Conservation (phyloP, 1,140 invertebrate species). For the Stenopsyche tienmushanensis region DNA sequence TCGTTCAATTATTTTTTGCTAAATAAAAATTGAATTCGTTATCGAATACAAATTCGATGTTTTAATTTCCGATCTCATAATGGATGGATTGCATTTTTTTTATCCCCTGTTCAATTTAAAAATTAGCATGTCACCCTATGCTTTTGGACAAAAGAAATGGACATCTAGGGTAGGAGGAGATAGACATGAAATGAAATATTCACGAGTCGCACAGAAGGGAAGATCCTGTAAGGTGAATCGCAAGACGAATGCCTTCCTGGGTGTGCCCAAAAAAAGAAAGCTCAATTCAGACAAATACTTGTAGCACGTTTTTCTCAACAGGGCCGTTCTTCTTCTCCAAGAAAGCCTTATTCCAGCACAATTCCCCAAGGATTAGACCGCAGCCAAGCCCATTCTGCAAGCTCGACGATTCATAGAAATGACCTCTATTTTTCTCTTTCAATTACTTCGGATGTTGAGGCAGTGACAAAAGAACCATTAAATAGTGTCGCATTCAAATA, state of each 20-base stretch:
- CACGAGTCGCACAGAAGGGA: background rate
- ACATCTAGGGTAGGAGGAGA: too few relatives aligned
- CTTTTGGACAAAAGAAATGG: too few relatives aligned
- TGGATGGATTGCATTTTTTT: too few relatives aligned
- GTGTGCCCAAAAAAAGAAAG: background rate
- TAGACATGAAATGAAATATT: background rate
- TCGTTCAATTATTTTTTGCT: too few relatives aligned
- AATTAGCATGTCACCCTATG: too few relatives aligned
- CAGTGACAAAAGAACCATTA: too few relatives aligned
- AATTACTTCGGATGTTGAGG: too few relatives aligned
- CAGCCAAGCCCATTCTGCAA: constrained; percentile 4
- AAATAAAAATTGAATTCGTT: too few relatives aligned
- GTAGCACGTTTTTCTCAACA: constrained; percentile 14
- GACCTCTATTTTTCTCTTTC: constrained; percentile 28
- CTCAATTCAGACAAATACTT: background rate
- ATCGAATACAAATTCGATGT: too few relatives aligned
- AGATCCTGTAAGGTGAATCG: background rate
- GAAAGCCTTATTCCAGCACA: constrained; percentile 5
- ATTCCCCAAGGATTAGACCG: constrained; percentile 10
- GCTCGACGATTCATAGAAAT: constrained; percentile 21
- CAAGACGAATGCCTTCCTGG: background rate
- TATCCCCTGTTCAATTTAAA: too few relatives aligned
- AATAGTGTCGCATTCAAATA: too few relatives aligned
- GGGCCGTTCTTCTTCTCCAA: background rate
- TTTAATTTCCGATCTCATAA: too few relatives aligned